Base-by-base conservation (phyloP, 2,797 vertebrate species). In the Leontopithecus rosalia region DNA sequence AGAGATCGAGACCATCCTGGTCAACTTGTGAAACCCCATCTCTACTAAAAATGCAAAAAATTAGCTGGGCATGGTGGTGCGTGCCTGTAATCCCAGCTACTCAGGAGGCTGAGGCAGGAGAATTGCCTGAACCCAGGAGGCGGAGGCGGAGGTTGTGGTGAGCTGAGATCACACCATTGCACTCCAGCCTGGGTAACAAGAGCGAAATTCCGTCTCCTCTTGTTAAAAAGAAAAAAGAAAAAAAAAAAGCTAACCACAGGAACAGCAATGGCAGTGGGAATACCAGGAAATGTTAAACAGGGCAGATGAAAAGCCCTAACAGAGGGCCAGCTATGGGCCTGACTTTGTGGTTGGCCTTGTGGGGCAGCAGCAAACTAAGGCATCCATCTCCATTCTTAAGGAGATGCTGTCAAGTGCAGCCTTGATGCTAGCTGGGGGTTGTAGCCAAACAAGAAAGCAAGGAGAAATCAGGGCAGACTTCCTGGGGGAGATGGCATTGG, bases 391-490 rank as follows among this genome's bases (percentile, higher is more conserved):
- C 90, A 1, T 64, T 82, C 52, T 80, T 41, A 72, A 36, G 55
- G 52, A 73, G 20, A 39, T 87, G 9, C 13, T 86, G 24, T 64
- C 12, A 15, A 64, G 14, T n/a, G 9, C 46, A 67, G 30, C 7
- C 28, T 87, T 64, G 28, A 43, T 67, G 58, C 64, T 41, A 43
- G 5, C n/a, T 58, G 24, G 36, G 24, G 19, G 5, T n/a, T 79
- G 36, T n/a, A 61, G 58, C 48, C 33, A 85, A 57, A 72, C 9
- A 57, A 50, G 50, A 88, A 93, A 92, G 61, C 28, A 46, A 83
- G 57, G 61, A 79, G 46, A 95, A 97, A 97, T 89, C 92, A 50
- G n/a, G 43, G 85, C 9, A n/a, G 92, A 58, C 95, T 92, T 94
- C 73, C 55, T 52, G 39, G 77, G 8, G 41, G 77, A 55, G 77